Conservation (phyloP, 2,888 invertebrate genomes). For the Thera obeliscata region DNA sequence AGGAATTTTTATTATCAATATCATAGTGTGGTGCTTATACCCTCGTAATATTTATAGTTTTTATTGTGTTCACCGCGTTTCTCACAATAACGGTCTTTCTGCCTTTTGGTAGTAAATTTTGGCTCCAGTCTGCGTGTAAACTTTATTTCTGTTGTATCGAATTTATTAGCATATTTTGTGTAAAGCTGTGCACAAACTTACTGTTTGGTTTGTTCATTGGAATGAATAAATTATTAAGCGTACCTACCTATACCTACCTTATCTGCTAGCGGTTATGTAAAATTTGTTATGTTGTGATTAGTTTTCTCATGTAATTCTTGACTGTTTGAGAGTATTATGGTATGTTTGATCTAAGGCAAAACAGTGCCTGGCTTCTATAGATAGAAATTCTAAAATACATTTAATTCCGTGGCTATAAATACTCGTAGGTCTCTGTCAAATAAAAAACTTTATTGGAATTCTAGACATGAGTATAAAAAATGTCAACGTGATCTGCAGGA, state of each 20-base stretch:
- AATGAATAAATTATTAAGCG: background rate
- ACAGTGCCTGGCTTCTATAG: background rate
- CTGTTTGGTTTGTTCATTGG: constrained; percentile 3
- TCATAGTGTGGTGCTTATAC: constrained; percentile 60
- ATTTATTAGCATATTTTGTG: constrained; percentile 38
- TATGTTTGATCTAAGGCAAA: background rate
- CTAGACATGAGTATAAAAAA: background rate
- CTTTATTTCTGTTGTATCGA: constrained; percentile 32
- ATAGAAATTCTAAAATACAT: constrained; percentile 10
- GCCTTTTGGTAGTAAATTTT: constrained; percentile 47
- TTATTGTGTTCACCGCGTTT: constrained; percentile 47
- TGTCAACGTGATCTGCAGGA: constrained; percentile 1
- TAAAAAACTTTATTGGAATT: constrained; percentile 10
- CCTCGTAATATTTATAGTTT: constrained; percentile 57
- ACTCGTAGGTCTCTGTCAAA: background rate
- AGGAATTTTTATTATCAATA: constrained; percentile 76
- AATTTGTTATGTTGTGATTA: too few species aligned
- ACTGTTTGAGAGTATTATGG: background rate
- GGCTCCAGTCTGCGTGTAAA: constrained; percentile 32
- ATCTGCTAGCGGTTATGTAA: too few species aligned
- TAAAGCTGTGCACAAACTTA: constrained; percentile 39
- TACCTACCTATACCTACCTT: too few species aligned
- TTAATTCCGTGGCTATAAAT: too few species aligned
- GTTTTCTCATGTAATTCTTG: too few species aligned
- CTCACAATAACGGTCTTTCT: constrained; percentile 30